Evolutionary conservation across 2,797 vertebrate species (phyloP), one percentile per base, ranked within the genome.

Genomic region (Sparus aurata): DNA sequence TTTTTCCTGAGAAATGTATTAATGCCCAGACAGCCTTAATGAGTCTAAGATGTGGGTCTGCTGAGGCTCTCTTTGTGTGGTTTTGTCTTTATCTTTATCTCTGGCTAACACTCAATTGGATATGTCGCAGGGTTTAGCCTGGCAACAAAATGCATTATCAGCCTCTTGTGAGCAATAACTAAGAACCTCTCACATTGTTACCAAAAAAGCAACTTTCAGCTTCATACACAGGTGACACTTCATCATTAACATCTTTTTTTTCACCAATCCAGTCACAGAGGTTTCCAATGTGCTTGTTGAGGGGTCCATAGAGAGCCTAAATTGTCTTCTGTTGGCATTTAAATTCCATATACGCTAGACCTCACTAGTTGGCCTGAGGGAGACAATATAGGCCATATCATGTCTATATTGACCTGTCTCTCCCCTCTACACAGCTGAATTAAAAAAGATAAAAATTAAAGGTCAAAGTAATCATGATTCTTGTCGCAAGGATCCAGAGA

Each of bases 11-110:
- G 57, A 83, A 89, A 86, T 77, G 83, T 85, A 89, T 79, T 76
- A 69, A 47, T 71, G 74, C 64, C 50, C 83, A 80, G 74, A 65
- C 77, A 55, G 80, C 63, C 71, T 71, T 89, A 87, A 87, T 91
- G 86, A 88, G 87, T 80, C 49, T n/a, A 73, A 87, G 73, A 87
- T 68, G 79, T 68, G 77, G 63, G 47, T 82, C 79, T 71, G 64
- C 65, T 12, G 27, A 74, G 61, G 54, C 73, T 84, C 70, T 68
- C 55, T 85, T 82, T 75, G 73, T 84, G 81, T 60, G 69, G 59
- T 79, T 90, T 73, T 53, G 71, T 86, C 75, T 84, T 82, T 83
- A 67, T 86, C 85, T 86, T 79, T 80, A 88, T 87, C 86, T 75
- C 75, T 85, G 84, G 70, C 77, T 60, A 71, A 77, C 73, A 84